Conservation (phyloP, 2,888 invertebrate species). For the Leucoma salicis region DNA sequence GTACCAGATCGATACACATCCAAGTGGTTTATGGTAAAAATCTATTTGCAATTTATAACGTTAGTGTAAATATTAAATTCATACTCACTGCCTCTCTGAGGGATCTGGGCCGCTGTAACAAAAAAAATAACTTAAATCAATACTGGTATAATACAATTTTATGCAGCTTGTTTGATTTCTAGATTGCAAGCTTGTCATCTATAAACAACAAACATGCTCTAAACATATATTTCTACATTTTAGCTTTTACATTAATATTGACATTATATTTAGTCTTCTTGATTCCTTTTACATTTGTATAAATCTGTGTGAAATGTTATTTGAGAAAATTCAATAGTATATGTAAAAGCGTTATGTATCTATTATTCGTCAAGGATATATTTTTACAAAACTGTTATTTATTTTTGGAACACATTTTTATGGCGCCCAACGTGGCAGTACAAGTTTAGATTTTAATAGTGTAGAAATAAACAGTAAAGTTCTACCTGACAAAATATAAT, state of each 20-base stretch:
- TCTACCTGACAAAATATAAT: no score
- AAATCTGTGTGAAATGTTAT: not conserved
- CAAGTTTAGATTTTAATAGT: constrained; percentile 8
- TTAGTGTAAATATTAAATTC: not conserved
- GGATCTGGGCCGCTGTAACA: constrained; percentile 94
- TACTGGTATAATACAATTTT: constrained; percentile 2
- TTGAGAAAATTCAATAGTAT: not conserved
- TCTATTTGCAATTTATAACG: not conserved
- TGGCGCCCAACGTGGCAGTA: constrained; percentile 15
- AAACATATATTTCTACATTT: constrained; percentile 51
- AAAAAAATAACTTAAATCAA: constrained; percentile 58
- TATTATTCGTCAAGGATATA: constrained; percentile 16
- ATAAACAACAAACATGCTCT: constrained; percentile 76
- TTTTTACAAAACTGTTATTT: not conserved
- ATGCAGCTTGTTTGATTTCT: constrained; percentile 26
- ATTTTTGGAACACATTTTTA: not conserved
- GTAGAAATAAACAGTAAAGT: no score
- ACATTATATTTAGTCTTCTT: not conserved
- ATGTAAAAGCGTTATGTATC: constrained; percentile 26
- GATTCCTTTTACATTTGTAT: not conserved
- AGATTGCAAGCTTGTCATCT: constrained; percentile 50
- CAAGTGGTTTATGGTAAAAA: not conserved
- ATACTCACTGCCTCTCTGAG: constrained; percentile 93
- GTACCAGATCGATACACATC: no score
- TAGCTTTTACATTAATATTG: constrained; percentile 46